A percentile compares a stretch with the other conserved stretches of the same genome.
Evolutionary conservation across 2,888 invertebrate species (phyloP).

Genomic region (Allacma fusca): DNA sequence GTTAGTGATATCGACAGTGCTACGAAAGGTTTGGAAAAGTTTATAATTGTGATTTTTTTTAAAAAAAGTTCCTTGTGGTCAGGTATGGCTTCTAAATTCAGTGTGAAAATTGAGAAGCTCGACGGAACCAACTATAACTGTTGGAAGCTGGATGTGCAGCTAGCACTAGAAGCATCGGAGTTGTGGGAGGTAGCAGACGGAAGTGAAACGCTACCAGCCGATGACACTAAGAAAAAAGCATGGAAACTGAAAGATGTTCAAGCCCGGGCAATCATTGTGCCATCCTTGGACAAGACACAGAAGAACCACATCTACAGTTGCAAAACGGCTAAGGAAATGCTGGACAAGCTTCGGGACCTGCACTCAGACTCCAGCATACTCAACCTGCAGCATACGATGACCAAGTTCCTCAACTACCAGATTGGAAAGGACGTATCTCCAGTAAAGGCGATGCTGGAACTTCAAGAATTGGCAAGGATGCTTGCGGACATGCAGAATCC

Average conservation of each 20-base stretch:
- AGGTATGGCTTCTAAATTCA: no score
- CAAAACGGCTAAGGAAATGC: constrained; percentile 6
- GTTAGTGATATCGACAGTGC: no score
- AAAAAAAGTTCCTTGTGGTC: no score
- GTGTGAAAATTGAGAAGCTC: no score
- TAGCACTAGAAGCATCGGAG: neutral
- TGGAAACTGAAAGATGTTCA: neutral
- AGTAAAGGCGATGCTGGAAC: neutral
- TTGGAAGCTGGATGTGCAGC: constrained; percentile 4
- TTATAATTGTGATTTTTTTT: no score
- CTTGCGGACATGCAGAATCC: neutral
- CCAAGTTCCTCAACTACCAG: no score
- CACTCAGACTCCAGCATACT: neutral
- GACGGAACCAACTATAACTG: no score
- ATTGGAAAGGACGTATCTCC: neutral
- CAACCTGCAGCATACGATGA: neutral
- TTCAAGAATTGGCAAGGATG: neutral
- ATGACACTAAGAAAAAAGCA: no score
- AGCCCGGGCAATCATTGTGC: neutral
- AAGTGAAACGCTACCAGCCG: no score
- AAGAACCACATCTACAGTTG: no score
- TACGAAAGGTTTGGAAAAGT: no score
- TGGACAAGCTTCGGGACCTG: no score
- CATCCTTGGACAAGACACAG: neutral
- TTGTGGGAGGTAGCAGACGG: neutral